Base-by-base conservation (phyloP, 2,888 invertebrate genomes). In the Hemistola chrysoprasaria region DNA sequence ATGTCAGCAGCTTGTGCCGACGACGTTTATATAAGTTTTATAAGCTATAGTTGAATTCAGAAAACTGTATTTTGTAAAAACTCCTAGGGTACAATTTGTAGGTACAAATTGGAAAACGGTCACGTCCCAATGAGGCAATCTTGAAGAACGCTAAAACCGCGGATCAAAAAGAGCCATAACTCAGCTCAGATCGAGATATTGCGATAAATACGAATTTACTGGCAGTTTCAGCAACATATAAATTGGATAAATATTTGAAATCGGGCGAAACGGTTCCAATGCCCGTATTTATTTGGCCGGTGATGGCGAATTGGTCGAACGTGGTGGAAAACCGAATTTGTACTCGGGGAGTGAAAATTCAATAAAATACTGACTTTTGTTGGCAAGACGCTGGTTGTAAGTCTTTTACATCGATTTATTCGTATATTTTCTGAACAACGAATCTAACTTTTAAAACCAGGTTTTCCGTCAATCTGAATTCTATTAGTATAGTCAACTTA, bases 171-270 rank as follows among this genome's bases (percentile, higher is more conserved):
- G 39, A 32, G 25, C 40, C 50, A 52, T 54, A 54, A 51, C 43
- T 55, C 54, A 47, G 16, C 33, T 9, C 24, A 42, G 49, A 43
- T 49, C 46, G 26, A 16, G 28, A 38, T 44, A 38, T 39, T 23
- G 46, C 52, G 45, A 55, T 55, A 55, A 55, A 55, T 55, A 55
- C 46, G 52, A 50, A 40, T 56, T 56, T 57, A 53, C 53, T 53
- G 54, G 38, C 54, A 48, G 47, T 50, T 51, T 57, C 57, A 54
- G 54, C 53, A 49, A 54, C 53, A 56, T 57, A 57, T 57, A 69
- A 77, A 81, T 77, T 74, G 74, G 73, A 73, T 77, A 65, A 71
- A 76, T 78, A 78, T 78, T 78, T 71, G 67, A 65, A 73, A 73
- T 70, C 59, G 62, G 50, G 62, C 56, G 44, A 41, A 50, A 48